phyloP scores from a whole-genome alignment of 2,113 vertebrate genomes.

The Pterocles burchelli region DNA sequence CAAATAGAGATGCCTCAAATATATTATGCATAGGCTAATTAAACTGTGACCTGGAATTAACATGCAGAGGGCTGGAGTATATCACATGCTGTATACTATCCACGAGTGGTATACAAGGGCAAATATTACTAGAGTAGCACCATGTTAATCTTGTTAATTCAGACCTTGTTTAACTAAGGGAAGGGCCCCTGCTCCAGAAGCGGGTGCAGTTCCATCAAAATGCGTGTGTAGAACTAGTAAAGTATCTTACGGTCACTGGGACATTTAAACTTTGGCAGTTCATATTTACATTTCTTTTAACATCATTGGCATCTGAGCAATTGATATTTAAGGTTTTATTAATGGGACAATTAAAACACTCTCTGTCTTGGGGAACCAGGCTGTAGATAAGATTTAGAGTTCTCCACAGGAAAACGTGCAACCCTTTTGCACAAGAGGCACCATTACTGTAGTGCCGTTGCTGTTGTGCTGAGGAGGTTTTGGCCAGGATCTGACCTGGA shows the following conservation, averaged over 20 bases:
- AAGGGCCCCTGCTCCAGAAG: not conserved
- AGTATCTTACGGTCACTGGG: not conserved
- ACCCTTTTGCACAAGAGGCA: not conserved
- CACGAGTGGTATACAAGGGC: slow-evolving; percentile 53
- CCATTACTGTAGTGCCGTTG: not conserved
- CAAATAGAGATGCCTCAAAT: slow-evolving; percentile 46
- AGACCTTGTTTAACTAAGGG: slow-evolving; percentile 38
- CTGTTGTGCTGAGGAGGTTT: not conserved
- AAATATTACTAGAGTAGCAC: slow-evolving; percentile 38
- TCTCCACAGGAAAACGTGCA: not conserved
- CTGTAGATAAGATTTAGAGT: not conserved
- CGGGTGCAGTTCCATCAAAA: not conserved
- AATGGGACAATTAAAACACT: not conserved
- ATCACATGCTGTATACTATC: slow-evolving; percentile 22
- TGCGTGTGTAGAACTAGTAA: rapidly evolving
- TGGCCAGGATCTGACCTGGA: not conserved
- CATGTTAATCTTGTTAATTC: slow-evolving; percentile 63
- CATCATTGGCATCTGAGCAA: not conserved
- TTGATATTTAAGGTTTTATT: slow-evolving; percentile 42
- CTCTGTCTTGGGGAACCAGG: rapidly evolving
- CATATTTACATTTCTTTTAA: not conserved
- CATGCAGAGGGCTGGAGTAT: slow-evolving; percentile 6
- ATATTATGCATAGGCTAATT: slow-evolving; percentile 48
- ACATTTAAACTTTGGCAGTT: not conserved
- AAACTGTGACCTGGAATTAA: slow-evolving; percentile 46